phyloP scores from a whole-genome alignment of 2,113 vertebrate species.

The Danionella cerebrum region DNA sequence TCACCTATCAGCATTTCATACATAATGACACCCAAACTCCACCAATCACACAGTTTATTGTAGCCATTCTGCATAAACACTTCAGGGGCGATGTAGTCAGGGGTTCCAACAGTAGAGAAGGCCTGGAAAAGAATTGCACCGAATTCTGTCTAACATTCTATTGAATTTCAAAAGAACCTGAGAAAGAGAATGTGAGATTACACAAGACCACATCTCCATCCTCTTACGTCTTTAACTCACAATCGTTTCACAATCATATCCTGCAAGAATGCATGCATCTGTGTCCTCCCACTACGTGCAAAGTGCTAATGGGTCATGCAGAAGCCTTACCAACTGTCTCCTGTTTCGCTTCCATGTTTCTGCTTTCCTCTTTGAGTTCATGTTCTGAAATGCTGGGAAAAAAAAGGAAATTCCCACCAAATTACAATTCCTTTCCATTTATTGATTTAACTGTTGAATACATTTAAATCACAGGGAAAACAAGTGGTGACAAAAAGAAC shows the following conservation, averaged over 20 bases:
- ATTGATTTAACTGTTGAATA: no score
- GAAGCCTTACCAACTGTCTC: conserved; percentile 79
- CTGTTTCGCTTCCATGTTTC: conserved; percentile 98
- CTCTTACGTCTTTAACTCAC: background rate
- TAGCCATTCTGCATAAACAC: conserved; percentile 35
- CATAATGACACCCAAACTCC: conserved; percentile 30
- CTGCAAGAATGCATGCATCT: background rate
- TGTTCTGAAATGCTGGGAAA: conserved; percentile 94
- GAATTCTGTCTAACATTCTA: background rate
- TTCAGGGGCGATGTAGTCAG: conserved; percentile 32
- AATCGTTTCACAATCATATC: background rate
- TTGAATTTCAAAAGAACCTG: background rate
- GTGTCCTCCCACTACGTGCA: background rate
- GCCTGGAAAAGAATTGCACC: background rate
- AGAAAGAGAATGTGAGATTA: background rate
- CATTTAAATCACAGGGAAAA: no score
- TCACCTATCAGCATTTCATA: conserved; percentile 53
- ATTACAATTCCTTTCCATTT: no score
- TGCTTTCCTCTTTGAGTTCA: conserved; percentile 99
- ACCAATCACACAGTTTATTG: conserved; percentile 34
- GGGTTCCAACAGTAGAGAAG: conserved; percentile 34
- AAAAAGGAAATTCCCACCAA: background rate
- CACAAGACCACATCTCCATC: background rate
- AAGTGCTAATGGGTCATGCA: background rate
- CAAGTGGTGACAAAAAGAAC: no score